A percentile compares a stretch with the other conserved stretches of the same genome.
These are phyloP conservation scores for Paragorgia papillata DNA, from an alignment of 92 coral and sea anemone species.

Conservation along the genomic window DNA sequence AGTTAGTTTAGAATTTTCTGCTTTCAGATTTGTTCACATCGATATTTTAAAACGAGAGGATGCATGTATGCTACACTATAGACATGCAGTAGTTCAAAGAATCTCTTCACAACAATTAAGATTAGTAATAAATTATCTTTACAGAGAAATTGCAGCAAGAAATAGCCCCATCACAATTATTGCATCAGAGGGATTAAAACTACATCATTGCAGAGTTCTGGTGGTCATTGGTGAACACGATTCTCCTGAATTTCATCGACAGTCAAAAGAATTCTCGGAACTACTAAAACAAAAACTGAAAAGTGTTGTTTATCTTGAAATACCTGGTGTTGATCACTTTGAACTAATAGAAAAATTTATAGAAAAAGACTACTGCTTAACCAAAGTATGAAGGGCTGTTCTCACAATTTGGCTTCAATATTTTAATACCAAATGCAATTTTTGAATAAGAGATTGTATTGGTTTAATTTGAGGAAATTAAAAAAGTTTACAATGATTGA, in stretches of 20 bases:
- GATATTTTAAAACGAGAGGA: too few relatives aligned
- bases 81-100: too few relatives aligned
- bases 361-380: conserved; percentile 31
- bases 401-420: too few relatives aligned
- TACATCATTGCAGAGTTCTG: conserved; percentile 58
- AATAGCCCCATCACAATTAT: conserved; percentile 65
- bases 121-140: not conserved
- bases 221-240: conserved; percentile 66
- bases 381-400: not conserved
- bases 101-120: too few relatives aligned
- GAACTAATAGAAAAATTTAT: conserved; percentile 55
- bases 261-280: conserved; percentile 53
- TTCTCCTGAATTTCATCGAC: conserved; percentile 64
- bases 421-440: not conserved
- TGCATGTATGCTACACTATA: too few relatives aligned
- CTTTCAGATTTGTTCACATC: too few relatives aligned
- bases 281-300: conserved; percentile 45
- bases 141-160: conserved; percentile 64
- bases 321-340: conserved; percentile 68
- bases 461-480: too few relatives aligned
- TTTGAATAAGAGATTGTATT: too few relatives aligned
- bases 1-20: too few relatives aligned
- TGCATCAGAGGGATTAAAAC: conserved; percentile 48
- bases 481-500: too few relatives aligned
- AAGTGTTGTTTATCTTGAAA: conserved; percentile 18